Evolutionary conservation across 2,113 vertebrate species (phyloP), one percentile per base, ranked within the genome.

Genomic region (Zapus hudsonius): DNA sequence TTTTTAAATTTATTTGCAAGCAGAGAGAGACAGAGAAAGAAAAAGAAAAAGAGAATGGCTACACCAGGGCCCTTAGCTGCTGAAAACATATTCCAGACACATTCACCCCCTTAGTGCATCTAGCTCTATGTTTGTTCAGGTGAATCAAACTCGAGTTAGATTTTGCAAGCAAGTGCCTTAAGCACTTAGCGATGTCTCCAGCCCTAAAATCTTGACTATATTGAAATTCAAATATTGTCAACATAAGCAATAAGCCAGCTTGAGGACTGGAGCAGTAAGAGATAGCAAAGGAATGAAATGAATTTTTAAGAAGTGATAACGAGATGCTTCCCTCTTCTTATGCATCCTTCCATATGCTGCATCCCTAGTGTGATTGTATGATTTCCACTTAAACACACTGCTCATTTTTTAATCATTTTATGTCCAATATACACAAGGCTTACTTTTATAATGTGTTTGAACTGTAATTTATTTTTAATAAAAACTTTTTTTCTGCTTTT

Each of bases 401-500:
- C 20, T 87, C 61, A 40, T 47, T 88, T 89, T 86, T 63, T 42
- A 55, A 10, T 75, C 40, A 74, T 84, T 79, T 25, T 44, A 59
- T 73, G 84, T 92, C 44, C 38, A 86, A 70, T n/a, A 79, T 20
- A n/a, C 16, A 64, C 7, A 8, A 69, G 16, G 33, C 23, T 83
- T 93, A 10, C 23, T 47, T 88, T 47, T 57, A 86, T 87, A 81
- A 84, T 15, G 81, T 94, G 19, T 59, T 52, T 82, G 52, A 89
- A 78, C 63, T 90, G 15, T 69, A 80, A 83, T 19, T 70, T 80
- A 83, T 75, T 81, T 73, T 70, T 0, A 64, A 16, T 59, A 89
- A 81, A 86, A 95, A 40, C 23, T 66, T 94, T 94, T 89, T 38
- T 64, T 67, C 52, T 7, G 47, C 70, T 69, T 78, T 93, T 52